A percentile compares a stretch with the other conserved stretches of the same genome.
Conservation (phyloP, 2,797 vertebrate genomes). For the Mastacembelus armatus region DNA sequence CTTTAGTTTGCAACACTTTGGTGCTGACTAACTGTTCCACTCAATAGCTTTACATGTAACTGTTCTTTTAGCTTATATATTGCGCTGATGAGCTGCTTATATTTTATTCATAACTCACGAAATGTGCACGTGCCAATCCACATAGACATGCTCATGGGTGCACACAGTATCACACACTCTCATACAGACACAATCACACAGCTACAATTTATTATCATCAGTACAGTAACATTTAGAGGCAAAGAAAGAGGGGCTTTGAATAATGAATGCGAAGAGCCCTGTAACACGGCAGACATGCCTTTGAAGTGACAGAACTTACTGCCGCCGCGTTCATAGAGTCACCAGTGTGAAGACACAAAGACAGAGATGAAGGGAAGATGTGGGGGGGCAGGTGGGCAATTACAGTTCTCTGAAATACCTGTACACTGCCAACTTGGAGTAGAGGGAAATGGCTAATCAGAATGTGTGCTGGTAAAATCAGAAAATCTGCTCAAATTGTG, state of each 20-base stretch:
- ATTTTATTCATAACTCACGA: conserved; percentile 50
- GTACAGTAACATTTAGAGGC: conserved; percentile 78
- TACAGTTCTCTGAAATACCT: conserved; percentile 24
- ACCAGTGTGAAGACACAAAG: conserved; percentile 65
- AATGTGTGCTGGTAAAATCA: conserved; percentile 8
- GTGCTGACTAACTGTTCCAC: background rate
- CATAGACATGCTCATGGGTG: conserved; percentile 5
- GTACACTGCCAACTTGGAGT: conserved; percentile 36
- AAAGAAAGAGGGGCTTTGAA: conserved; percentile 78
- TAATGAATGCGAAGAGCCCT: conserved; percentile 80
- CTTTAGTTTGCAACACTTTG: conserved; percentile 6
- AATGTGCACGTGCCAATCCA: conserved; percentile 14
- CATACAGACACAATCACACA: conserved; percentile 20
- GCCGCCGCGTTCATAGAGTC: conserved; percentile 72
- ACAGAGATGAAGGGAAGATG: conserved; percentile 54
- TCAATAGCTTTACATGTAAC: background rate
- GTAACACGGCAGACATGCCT: conserved; percentile 77
- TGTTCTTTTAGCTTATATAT: conserved; percentile 7
- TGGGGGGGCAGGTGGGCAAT: conserved; percentile 11
- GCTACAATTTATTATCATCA: conserved; percentile 63
- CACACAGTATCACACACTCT: conserved; percentile 10
- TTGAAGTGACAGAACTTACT: conserved; percentile 84
- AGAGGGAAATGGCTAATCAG: background rate
- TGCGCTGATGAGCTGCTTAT: conserved; percentile 12
- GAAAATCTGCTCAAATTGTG: conserved; percentile 34